Evolutionary conservation across 1,140 invertebrate species (phyloP), one percentile per base, ranked within the genome.

Genomic region (Drosophila nikananu): DNA sequence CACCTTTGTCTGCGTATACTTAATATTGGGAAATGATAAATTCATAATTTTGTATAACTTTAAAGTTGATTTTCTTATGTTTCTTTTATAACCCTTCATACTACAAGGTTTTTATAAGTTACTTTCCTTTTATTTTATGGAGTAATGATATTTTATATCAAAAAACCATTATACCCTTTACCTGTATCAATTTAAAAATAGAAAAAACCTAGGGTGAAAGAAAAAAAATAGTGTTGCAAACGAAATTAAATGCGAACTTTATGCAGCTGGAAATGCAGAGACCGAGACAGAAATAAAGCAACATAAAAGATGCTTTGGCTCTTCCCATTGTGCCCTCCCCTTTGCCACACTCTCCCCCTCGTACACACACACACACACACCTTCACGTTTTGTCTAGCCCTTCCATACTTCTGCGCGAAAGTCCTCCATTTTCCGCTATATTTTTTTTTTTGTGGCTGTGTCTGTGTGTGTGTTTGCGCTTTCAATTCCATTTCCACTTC

Each of bases 211-310:
- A 7, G 35, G 27, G 23, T 41, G 46, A 23, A 21, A 19, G 49
- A 64, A 67, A 76, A 62, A 66, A 51, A 32, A n/a, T 32, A 66
- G 65, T 48, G 66, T 68, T 68, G 66, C 65, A 64, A 83, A 87
- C 83, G 65, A 87, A 87, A 87, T 87, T 87, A 87, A 87, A 87
- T 89, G 83, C 77, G 84, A 89, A 84, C 83, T 89, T 83, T 89
- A 84, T 87, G 83, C 83, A 81, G 77, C 77, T 89, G 84, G 65
- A 87, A 87, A 80, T 87, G 83, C 83, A 87, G 83, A 68, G 17
- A 61, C 49, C 37, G 44, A 52, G 19, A 54, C 25, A 77, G 39
- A 77, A 64, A 67, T 41, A 68, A 51, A 62, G 67, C 70, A 80
- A 54, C 54, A 73, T 44, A 73, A 73, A 73, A 59, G 54, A 73